phyloP scores from a whole-genome alignment of 2,888 invertebrate species.

The Melikaiella ostensackeni region DNA sequence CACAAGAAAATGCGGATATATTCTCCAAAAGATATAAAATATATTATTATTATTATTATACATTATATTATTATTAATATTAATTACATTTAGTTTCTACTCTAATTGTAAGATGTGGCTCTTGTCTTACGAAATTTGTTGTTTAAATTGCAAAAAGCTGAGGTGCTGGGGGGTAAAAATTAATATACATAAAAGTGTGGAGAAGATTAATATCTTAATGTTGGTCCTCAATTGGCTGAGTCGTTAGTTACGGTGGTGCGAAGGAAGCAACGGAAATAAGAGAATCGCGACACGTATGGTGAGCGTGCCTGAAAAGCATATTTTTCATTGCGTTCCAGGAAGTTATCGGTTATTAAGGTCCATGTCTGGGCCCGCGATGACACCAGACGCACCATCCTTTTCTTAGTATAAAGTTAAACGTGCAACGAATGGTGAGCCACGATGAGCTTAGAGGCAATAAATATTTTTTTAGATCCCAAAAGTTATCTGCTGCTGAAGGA shows the following conservation, averaged over 20 bases:
- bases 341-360: conserved; percentile 69
- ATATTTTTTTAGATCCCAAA: conserved; percentile 24
- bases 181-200: not conserved
- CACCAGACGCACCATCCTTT: conserved; percentile 43
- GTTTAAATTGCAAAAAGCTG: too few relatives aligned
- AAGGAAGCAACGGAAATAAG: conserved; percentile 63
- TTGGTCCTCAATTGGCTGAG: not conserved
- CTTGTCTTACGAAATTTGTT: too few relatives aligned
- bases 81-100: too few relatives aligned
- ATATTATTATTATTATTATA: too few relatives aligned
- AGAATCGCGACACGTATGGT: conserved; percentile 74
- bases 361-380: conserved; percentile 45
- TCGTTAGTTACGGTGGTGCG: not conserved
- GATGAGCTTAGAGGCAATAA: conserved; percentile 20
- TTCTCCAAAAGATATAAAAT: too few relatives aligned
- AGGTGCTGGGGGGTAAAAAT: not conserved
- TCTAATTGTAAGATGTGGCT: too few relatives aligned
- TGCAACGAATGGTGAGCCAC: conserved; percentile 67
- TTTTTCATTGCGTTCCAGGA: conserved; percentile 72
- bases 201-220: not conserved
- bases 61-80: too few relatives aligned
- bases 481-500: conserved; percentile 11
- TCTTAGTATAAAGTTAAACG: conserved; percentile 62
- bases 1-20: too few relatives aligned
- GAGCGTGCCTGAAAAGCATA: conserved; percentile 73